Conservation (phyloP, 2,797 vertebrate species). For the Schizopygopsis pylzovi region DNA sequence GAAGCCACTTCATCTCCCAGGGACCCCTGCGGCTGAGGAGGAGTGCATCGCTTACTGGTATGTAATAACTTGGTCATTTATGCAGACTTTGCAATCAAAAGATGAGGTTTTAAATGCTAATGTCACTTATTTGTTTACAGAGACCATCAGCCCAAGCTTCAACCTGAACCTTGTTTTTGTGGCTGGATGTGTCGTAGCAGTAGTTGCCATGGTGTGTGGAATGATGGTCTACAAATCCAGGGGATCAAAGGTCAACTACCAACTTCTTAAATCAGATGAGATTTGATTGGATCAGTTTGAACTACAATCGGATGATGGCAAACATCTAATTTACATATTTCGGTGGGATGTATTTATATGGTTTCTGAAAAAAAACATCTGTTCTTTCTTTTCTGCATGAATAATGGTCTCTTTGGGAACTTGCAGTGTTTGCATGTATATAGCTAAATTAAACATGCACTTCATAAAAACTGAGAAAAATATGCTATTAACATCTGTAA, state of each 20-base stretch:
- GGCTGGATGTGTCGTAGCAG: conserved; percentile 19
- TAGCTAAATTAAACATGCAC: too few relatives aligned
- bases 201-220: conserved; percentile 40
- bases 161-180: conserved; percentile 50
- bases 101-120: not conserved
- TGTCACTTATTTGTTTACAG: not conserved
- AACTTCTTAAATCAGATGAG: conserved; percentile 35
- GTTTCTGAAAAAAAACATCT: not conserved
- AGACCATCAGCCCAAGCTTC: conserved; percentile 6
- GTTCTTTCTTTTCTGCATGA: not conserved
- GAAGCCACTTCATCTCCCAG: conserved; percentile 75
- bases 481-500: too few relatives aligned
- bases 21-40: conserved; percentile 72
- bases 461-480: too few relatives aligned
- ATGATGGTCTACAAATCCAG: conserved; percentile 29
- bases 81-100: not conserved
- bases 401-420: too few relatives aligned
- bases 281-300: not conserved
- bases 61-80: not conserved
- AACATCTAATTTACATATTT: not conserved
- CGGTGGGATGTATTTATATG: not conserved
- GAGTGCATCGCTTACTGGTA: conserved; percentile 61
- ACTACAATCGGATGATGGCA: not conserved
- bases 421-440: too few relatives aligned
- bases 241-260: conserved; percentile 38